Conservation (phyloP, 2,797 vertebrate genomes). For the Tiaroga cobitis region DNA sequence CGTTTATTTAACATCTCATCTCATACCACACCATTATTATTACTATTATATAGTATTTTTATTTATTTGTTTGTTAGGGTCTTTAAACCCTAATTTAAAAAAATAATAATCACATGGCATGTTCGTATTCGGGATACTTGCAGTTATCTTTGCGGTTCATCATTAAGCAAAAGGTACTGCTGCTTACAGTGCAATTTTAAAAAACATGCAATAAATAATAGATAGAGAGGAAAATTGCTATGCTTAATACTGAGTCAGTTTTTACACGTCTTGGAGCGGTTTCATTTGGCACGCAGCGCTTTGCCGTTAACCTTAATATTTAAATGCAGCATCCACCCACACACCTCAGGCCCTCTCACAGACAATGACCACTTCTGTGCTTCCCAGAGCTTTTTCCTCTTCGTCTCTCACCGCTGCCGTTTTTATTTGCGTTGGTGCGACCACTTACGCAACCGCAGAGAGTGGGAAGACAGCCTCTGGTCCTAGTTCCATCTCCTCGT, state of each 20-base stretch:
- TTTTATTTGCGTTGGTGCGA: slow-evolving; percentile 49
- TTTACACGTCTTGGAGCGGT: background rate
- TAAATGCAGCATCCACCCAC: slow-evolving; percentile 12
- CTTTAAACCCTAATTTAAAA: background rate
- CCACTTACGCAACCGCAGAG: slow-evolving; percentile 56
- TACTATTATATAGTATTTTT: background rate
- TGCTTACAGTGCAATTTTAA: background rate
- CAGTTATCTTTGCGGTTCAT: background rate
- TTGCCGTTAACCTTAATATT: slow-evolving; percentile 18
- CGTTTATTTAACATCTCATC: background rate
- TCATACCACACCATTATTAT: too few species aligned
- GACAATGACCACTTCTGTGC: slow-evolving; percentile 39
- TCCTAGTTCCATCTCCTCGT: slow-evolving; percentile 40
- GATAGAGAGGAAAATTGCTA: background rate
- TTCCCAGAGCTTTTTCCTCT: slow-evolving; percentile 12
- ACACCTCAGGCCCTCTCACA: slow-evolving; percentile 6
- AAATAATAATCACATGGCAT: background rate
- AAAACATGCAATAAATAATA: background rate
- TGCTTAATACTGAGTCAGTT: slow-evolving; percentile 4
- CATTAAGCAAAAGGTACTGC: background rate
- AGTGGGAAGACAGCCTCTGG: slow-evolving; percentile 51
- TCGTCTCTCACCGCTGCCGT: slow-evolving; percentile 45
- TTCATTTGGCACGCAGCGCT: background rate
- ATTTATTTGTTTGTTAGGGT: background rate
- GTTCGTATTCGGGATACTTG: background rate